Evolutionary conservation across 2,113 vertebrate species (phyloP), one percentile per base, ranked within the genome.

Genomic region (Cygnus buccinator): DNA sequence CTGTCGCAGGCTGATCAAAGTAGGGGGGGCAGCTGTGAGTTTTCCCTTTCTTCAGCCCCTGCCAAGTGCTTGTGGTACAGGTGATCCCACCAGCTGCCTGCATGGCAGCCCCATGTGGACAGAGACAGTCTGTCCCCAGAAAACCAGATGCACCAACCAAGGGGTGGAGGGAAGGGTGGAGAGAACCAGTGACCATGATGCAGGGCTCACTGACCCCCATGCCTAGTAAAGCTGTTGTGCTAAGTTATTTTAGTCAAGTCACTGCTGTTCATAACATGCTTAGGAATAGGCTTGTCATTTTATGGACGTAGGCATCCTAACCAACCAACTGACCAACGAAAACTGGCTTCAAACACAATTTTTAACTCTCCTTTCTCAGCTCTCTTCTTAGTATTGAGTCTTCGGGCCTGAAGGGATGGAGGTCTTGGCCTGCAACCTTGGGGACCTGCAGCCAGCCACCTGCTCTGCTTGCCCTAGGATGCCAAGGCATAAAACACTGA

Each of bases 21-120:
- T 5, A 4, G 0, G 28, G 25, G 10, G 12, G 8, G 6, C 39
- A 73, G 11, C 22, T 33, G 3, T 23, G 55, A 16, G 11, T 0
- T 59, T 70, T 84, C 44, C 29, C 23, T 77, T 67, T 13, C 21
- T 65, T 74, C 73, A 80, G 29, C 3, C n/a, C 3, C 54, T 57
- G 8, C 14, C 73, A 57, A 33, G 9, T 28, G 14, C 23, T 66
- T 33, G 6, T 0, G 0, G 23, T 48, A 31, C 44, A 66, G 41
- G 5, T 63, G 14, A 7, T 66, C 2, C 41, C 16, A 8, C 35
- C 0, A 2, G 41, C 11, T 62, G n/a, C 19, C 6, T 39, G 37
- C 61, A 28, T 39, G 61, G 26, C 28, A 65, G 26, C 37, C 11
- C 26, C 25, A 35, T 29, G 39, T 65, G 11, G 26, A 65, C 37